Evolutionary conservation across 2,797 vertebrate species (phyloP).

Genomic region (Girardinus metallicus): DNA sequence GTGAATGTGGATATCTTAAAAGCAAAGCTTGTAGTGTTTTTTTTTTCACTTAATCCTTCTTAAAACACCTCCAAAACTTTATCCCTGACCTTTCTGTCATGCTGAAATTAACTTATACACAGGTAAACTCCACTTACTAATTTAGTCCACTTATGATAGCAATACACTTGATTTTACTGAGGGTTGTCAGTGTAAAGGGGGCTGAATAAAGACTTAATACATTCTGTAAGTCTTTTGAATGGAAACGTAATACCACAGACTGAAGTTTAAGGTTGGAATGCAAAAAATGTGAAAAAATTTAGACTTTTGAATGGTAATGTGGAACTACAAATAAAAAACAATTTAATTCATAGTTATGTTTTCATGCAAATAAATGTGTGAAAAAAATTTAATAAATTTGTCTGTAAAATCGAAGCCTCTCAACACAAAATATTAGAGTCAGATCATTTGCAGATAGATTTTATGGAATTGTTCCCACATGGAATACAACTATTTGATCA

Average conservation of each 20-base stretch:
- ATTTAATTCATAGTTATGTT: conserved; percentile 31
- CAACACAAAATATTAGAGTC: conserved; percentile 31
- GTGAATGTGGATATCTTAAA: too few relatives aligned
- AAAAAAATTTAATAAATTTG: conserved; percentile 35
- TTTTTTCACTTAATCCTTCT: too few relatives aligned
- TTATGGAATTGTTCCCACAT: conserved; percentile 54
- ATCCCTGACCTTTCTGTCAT: too few relatives aligned
- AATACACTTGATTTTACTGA: too few relatives aligned
- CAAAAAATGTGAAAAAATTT: not conserved
- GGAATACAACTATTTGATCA: conserved; percentile 53
- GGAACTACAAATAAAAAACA: conserved; percentile 32
- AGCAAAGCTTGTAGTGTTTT: too few relatives aligned
- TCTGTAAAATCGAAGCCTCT: conserved; percentile 51
- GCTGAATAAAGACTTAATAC: too few relatives aligned
- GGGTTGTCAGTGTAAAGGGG: too few relatives aligned
- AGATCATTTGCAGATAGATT: conserved; percentile 51
- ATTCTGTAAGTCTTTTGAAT: not conserved
- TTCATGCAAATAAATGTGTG: conserved; percentile 23
- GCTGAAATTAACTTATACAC: too few relatives aligned
- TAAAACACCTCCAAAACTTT: too few relatives aligned
- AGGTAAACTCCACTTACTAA: too few relatives aligned
- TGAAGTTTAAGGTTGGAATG: not conserved
- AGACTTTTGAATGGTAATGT: not conserved
- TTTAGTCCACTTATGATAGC: too few relatives aligned
- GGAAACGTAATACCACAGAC: not conserved